A percentile compares a stretch with the other conserved stretches of the same genome.
phyloP scores from a whole-genome alignment of 2,888 invertebrate species.

The Myopa tessellatipennis region DNA sequence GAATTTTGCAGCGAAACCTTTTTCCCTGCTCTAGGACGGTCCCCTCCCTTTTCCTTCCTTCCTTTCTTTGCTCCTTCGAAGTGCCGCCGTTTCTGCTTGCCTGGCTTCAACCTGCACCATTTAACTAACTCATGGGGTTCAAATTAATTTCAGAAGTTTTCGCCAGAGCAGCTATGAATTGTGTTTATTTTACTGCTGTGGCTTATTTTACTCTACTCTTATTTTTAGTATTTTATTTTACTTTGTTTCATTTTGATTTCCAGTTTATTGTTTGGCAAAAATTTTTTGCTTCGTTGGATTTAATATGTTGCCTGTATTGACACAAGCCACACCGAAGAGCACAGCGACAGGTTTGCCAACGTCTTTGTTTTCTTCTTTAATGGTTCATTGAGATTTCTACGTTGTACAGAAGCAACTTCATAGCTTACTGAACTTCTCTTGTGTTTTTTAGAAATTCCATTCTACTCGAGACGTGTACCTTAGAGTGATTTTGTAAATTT shows the following conservation, averaged over 20 bases:
- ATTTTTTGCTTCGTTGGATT: not conserved
- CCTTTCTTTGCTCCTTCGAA: not conserved
- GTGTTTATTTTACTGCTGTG: not conserved
- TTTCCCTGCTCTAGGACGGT: no score
- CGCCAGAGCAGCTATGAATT: conserved; percentile 13
- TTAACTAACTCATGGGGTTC: conserved; percentile 45
- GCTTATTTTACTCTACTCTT: not conserved
- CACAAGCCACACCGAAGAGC: not conserved
- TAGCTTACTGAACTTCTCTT: not conserved
- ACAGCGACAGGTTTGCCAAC: no score
- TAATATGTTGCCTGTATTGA: conserved; percentile 17
- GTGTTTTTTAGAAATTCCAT: not conserved
- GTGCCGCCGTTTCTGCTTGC: not conserved
- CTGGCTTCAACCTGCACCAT: not conserved
- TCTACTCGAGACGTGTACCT: not conserved
- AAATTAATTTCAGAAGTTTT: conserved; percentile 45
- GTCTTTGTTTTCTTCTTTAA: conserved; percentile 7
- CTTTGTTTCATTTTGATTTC: not conserved
- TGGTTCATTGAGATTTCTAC: conserved; percentile 3
- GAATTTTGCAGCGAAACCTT: not conserved
- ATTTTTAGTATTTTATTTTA: not conserved
- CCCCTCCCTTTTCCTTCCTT: no score
- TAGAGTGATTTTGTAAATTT: not conserved
- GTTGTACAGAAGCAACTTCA: not conserved
- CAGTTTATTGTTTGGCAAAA: conserved; percentile 23